Percentiles rank a stretch among this genome's conserved stretches.
phyloP scores from a whole-genome alignment of 2,797 vertebrate species.

The Neopelma chrysocephalum region DNA sequence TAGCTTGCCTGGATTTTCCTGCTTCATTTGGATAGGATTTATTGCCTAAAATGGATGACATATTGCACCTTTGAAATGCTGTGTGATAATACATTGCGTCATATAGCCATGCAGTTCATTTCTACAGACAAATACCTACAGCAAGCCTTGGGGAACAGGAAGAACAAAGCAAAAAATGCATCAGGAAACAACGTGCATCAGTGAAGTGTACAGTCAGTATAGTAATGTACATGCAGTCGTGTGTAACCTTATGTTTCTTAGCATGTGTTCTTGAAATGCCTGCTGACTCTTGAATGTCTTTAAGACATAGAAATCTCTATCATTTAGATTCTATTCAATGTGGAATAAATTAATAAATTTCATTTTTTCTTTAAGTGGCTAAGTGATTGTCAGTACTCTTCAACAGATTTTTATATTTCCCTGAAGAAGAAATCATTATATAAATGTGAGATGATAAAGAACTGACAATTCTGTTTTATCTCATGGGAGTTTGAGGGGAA shows the following conservation, averaged over 20 bases:
- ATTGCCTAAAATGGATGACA: slow-evolving; percentile 43
- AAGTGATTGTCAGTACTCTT: background rate
- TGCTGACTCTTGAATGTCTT: background rate
- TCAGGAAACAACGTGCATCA: background rate
- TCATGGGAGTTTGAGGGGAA: background rate
- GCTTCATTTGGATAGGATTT: slow-evolving; percentile 26
- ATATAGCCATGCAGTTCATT: background rate
- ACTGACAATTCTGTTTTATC: background rate
- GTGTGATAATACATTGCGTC: background rate
- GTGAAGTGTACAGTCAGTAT: background rate
- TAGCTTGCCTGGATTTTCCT: slow-evolving; percentile 33
- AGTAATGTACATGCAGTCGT: background rate
- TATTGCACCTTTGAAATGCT: slow-evolving; percentile 33
- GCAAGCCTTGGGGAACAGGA: background rate
- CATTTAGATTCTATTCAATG: background rate
- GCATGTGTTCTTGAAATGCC: background rate
- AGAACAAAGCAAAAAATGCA: background rate
- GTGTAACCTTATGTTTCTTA: background rate
- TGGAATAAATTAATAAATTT: background rate
- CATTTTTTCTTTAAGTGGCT: background rate
- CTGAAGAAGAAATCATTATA: background rate
- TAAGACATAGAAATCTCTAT: background rate
- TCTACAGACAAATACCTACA: background rate
- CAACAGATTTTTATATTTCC: background rate
- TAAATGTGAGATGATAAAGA: background rate